These are phyloP conservation scores for Ectropis crepuscularia DNA, from an alignment of 2,888 invertebrate species.

Conservation along the genomic window DNA sequence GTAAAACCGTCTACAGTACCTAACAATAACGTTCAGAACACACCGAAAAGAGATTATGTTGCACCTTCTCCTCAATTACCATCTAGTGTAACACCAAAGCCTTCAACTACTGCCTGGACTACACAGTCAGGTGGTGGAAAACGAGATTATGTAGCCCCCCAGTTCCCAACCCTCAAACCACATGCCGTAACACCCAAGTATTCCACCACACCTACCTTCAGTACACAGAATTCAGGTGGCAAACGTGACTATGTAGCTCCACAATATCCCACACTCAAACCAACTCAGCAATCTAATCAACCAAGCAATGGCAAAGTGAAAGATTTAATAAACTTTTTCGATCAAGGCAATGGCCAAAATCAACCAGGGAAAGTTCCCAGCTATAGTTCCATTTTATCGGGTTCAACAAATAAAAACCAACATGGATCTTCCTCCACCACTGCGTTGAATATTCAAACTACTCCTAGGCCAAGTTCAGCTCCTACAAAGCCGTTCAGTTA, in stretches of 20 bases:
- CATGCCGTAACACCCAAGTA: constrained; percentile 25
- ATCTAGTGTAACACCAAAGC: constrained; percentile 31
- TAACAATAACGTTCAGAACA: constrained; percentile 25
- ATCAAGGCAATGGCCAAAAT: constrained; percentile 52
- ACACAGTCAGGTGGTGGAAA: constrained; percentile 27
- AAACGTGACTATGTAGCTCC: constrained; percentile 69
- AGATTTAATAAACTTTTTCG: constrained; percentile 73
- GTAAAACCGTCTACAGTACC: constrained; percentile 23
- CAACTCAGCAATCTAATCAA: constrained; percentile 48
- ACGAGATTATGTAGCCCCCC: constrained; percentile 44
- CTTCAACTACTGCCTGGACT: constrained; percentile 32
- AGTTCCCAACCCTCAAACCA: constrained; percentile 46
- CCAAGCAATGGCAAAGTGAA: constrained; percentile 65
- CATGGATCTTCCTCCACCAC: constrained; percentile 38
- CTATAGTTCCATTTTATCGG: constrained; percentile 70
- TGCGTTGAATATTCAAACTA: constrained; percentile 42
- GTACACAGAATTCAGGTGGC: constrained; percentile 38
- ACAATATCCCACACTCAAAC: constrained; percentile 56
- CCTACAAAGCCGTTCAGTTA: constrained; percentile 64
- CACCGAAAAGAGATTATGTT: constrained; percentile 38
- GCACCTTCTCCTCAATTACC: constrained; percentile 29
- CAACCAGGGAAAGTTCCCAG: constrained; percentile 61
- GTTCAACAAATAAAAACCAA: constrained; percentile 47
- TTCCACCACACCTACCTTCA: constrained; percentile 27
- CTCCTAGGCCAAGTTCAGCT: constrained; percentile 44